A percentile compares a stretch with the other conserved stretches of the same genome.
phyloP scores from a whole-genome alignment of 1,140 invertebrate species.

The Formica exsecta region DNA sequence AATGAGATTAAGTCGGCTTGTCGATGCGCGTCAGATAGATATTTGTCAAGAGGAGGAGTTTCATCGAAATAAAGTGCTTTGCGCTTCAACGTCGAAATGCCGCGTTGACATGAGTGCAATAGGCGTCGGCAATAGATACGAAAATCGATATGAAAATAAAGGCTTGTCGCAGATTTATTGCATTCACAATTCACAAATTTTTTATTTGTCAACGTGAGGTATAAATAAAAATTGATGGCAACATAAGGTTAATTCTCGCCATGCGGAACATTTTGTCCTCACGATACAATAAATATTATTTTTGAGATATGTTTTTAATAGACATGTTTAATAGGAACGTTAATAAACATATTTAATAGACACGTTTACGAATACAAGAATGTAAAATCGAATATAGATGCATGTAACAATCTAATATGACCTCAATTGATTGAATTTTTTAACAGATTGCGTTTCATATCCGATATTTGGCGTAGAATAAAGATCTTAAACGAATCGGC shows the following conservation, averaged over 20 bases:
- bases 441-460: neutral
- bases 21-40: neutral
- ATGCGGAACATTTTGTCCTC: neutral
- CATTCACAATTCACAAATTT: conserved; percentile 10
- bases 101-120: conserved; percentile 15
- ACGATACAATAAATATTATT: neutral
- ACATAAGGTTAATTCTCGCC: conserved; percentile 1
- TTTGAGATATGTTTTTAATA: neutral
- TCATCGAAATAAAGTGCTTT: conserved; percentile 18
- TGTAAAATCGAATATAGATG: neutral
- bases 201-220: conserved; percentile 1
- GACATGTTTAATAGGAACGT: neutral
- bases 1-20: conserved; percentile 34
- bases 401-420: neutral
- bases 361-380: neutral
- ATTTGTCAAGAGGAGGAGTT: conserved; percentile 16
- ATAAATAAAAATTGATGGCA: conserved; percentile 10
- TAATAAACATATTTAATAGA: neutral
- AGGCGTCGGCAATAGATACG: conserved; percentile 9
- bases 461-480: neutral
- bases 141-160: conserved; percentile 31
- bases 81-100: conserved; percentile 12
- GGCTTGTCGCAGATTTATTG: conserved; percentile 23
- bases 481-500: neutral
- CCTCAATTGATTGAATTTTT: neutral